These are phyloP conservation scores for Drosophila ironensis DNA, from an alignment of 1,140 invertebrate genomes.

Conservation along the genomic window DNA sequence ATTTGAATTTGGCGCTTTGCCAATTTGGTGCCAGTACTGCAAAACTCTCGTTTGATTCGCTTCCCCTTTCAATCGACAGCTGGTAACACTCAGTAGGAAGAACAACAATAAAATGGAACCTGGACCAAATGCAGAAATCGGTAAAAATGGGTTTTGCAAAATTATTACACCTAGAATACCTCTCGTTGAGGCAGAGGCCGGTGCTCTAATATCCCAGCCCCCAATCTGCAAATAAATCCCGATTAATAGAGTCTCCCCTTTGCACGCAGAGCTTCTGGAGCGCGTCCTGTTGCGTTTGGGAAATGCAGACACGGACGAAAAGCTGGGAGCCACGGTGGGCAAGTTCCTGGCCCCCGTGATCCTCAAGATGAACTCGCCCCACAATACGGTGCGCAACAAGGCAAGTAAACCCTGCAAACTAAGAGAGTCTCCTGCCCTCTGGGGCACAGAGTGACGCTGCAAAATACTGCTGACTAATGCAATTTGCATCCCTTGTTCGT, in stretches of 20 bases:
- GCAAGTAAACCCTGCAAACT: constrained; percentile 64
- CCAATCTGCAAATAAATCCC: not conserved
- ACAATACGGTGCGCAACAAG: constrained; percentile 93
- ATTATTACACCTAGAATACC: too few relatives aligned
- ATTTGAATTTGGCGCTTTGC: not conserved
- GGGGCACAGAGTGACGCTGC: constrained; percentile 41
- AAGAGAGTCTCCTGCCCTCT: not conserved
- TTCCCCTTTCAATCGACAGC: not conserved
- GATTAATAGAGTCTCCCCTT: not conserved
- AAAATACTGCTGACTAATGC: constrained; percentile 36
- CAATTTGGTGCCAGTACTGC: not conserved
- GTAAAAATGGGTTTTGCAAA: constrained; percentile 38
- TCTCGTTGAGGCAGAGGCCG: too few relatives aligned
- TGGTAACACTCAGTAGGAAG: constrained; percentile 18
- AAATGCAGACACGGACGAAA: constrained; percentile 93
- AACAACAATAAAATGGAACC: constrained; percentile 73
- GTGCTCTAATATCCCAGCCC: too few relatives aligned
- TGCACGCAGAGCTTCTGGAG: constrained; percentile 88
- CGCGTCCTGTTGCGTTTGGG: constrained; percentile 94
- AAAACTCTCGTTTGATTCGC: not conserved
- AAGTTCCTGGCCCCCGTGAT: constrained; percentile 95
- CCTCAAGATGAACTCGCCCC: constrained; percentile 91
- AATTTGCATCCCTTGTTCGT: not conserved
- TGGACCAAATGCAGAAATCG: constrained; percentile 72
- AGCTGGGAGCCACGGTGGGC: constrained; percentile 90